Conservation (phyloP, 2,888 invertebrate genomes). For the Gastracanthus pulcherrimus region DNA sequence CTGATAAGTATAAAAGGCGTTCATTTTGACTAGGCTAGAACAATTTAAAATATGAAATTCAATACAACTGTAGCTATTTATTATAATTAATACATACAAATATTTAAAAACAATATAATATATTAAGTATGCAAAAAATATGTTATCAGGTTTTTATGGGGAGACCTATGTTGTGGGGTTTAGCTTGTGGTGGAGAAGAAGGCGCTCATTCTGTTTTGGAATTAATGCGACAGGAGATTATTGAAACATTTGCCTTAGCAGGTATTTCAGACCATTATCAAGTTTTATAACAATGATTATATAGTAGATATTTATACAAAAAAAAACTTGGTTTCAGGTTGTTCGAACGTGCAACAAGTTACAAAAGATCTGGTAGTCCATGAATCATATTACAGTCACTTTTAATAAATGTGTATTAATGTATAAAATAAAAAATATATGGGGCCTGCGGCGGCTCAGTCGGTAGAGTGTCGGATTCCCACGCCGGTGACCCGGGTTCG, state of each 20-base stretch:
- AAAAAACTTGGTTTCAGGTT: neutral
- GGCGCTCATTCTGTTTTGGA: constrained; percentile 87
- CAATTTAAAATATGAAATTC: too few relatives aligned
- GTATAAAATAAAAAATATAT: too few relatives aligned
- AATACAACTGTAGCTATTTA: too few relatives aligned
- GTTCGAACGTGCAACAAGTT: neutral
- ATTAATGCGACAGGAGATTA: constrained; percentile 87
- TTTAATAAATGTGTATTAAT: neutral
- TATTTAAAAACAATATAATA: too few relatives aligned
- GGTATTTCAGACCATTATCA: neutral
- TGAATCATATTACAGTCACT: neutral
- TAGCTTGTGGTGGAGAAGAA: constrained; percentile 86
- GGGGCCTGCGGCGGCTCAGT: too few relatives aligned
- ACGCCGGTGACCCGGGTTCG: too few relatives aligned
- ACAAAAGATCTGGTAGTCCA: neutral
- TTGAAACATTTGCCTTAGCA: constrained; percentile 86
- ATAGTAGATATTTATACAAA: too few relatives aligned
- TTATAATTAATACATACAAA: too few relatives aligned
- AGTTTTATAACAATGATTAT: neutral
- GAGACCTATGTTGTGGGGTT: constrained; percentile 91
- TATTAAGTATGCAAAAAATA: too few relatives aligned
- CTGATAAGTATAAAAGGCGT: too few relatives aligned
- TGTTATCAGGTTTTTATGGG: constrained; percentile 80
- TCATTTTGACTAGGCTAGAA: too few relatives aligned
- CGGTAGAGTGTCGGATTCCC: too few relatives aligned